These are phyloP conservation scores for Oreotrochilus melanogaster DNA, from an alignment of 2,113 vertebrate species.

Conservation along the genomic window DNA sequence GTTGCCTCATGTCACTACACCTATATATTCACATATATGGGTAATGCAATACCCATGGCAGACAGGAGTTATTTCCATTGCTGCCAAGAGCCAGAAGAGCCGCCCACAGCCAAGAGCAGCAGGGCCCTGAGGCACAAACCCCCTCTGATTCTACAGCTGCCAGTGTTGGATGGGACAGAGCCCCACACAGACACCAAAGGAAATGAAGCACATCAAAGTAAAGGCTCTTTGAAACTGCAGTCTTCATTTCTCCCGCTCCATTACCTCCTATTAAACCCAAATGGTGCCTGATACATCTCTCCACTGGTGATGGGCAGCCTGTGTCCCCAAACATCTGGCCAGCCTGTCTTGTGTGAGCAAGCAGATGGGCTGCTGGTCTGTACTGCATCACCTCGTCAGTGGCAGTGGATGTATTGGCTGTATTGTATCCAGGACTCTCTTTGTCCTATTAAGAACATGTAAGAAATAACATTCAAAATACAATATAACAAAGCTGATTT, in stretches of 20 bases:
- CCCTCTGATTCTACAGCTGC: neutral
- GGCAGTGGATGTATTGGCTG: accelerated
- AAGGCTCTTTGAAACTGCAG: neutral
- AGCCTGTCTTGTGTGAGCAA: neutral
- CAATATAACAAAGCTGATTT: neutral
- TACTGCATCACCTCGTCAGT: accelerated
- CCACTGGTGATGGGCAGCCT: neutral
- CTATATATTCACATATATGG: neutral
- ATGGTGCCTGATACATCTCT: neutral
- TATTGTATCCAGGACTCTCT: neutral
- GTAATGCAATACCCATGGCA: neutral
- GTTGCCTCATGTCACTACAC: no score
- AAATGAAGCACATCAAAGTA: no score
- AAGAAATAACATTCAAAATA: neutral
- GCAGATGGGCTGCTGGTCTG: neutral
- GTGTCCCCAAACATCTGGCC: neutral
- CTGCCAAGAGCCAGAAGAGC: neutral
- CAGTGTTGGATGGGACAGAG: accelerated
- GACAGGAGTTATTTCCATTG: neutral
- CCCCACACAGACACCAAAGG: neutral
- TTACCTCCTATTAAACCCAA: neutral
- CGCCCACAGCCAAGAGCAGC: neutral
- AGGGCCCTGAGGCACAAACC: accelerated
- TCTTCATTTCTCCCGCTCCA: neutral
- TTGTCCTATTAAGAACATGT: neutral